phyloP scores from a whole-genome alignment of 2,888 invertebrate genomes.

The Rhodophaea formosa region DNA sequence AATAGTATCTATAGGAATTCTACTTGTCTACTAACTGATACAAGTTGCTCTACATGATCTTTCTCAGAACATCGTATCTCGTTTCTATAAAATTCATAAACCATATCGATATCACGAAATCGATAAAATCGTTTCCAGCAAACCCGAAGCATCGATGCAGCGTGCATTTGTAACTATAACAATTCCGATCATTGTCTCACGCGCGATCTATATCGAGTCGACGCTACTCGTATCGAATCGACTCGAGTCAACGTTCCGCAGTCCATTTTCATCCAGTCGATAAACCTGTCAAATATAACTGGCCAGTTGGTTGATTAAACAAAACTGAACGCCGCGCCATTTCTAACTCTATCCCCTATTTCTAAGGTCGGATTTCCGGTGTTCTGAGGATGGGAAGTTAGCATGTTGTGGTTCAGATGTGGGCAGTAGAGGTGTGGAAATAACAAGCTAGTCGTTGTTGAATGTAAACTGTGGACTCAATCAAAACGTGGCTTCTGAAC shows the following conservation, averaged over 20 bases:
- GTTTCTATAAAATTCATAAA: background rate
- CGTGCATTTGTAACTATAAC: conserved; percentile 12
- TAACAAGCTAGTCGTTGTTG: conserved; percentile 50
- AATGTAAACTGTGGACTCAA: conserved; percentile 57
- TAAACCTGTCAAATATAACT: conserved; percentile 51
- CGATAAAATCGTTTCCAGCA: conserved; percentile 11
- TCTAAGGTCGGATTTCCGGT: background rate
- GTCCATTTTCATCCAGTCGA: conserved; percentile 36
- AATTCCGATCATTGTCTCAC: conserved; percentile 14
- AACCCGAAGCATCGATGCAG: background rate
- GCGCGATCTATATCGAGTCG: conserved; percentile 16
- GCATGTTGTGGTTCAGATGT: conserved; percentile 24
- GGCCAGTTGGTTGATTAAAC: conserved; percentile 40
- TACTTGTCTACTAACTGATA: background rate
- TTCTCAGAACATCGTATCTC: background rate
- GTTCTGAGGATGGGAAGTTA: conserved; percentile 9
- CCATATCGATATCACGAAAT: conserved; percentile 4
- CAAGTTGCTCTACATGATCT: background rate
- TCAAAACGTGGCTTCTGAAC: conserved; percentile 42
- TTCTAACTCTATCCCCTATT: background rate
- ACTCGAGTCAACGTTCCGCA: conserved; percentile 25
- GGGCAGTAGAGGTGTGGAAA: conserved; percentile 49
- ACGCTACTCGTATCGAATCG: conserved; percentile 11
- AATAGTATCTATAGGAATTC: background rate
- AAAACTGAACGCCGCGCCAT: conserved; percentile 9